Percentiles rank a stretch among this genome's conserved stretches.
Conservation (phyloP, 2,113 vertebrate genomes). For the Nerophis ophidion region DNA sequence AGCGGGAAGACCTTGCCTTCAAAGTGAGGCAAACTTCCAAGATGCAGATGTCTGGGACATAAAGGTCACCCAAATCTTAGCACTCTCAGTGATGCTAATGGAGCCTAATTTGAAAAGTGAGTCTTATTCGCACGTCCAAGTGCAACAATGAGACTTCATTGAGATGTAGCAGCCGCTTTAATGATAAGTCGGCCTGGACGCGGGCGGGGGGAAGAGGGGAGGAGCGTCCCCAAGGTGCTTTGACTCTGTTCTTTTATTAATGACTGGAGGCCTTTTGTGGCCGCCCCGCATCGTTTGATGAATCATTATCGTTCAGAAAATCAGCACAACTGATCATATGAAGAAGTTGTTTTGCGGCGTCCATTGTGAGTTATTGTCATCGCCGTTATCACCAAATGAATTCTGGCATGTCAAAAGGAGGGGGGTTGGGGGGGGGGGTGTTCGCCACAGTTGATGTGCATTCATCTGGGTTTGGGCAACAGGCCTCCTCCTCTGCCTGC, state of each 20-base stretch:
- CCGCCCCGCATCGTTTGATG: slow-evolving; percentile 59
- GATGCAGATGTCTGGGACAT: slow-evolving; percentile 27
- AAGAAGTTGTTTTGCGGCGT: slow-evolving; percentile 58
- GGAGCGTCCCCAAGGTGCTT: slow-evolving; percentile 61
- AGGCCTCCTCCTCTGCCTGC: slow-evolving; percentile 31
- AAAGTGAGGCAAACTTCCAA: slow-evolving; percentile 36
- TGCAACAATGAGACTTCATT: slow-evolving; percentile 59
- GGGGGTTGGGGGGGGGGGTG: background rate
- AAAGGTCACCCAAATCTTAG: slow-evolving; percentile 47
- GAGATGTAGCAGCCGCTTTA: slow-evolving; percentile 60
- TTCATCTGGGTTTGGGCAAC: slow-evolving; percentile 34
- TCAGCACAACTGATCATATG: slow-evolving; percentile 63
- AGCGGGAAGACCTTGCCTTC: slow-evolving; percentile 32
- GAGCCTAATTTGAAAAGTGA: slow-evolving; percentile 61
- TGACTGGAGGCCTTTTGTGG: slow-evolving; percentile 66
- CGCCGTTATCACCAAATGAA: slow-evolving; percentile 60
- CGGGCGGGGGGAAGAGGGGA: background rate
- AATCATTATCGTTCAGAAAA: slow-evolving; percentile 66
- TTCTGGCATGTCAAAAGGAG: slow-evolving; percentile 39
- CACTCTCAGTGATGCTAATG: slow-evolving; percentile 67
- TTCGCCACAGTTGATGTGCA: slow-evolving; percentile 40
- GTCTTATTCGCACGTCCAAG: slow-evolving; percentile 64
- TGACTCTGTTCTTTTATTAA: slow-evolving; percentile 75
- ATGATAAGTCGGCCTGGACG: slow-evolving; percentile 64
- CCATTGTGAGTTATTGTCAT: slow-evolving; percentile 63